These are phyloP conservation scores for Gavialis gangeticus DNA, from an alignment of 2,113 vertebrate species.

Conservation along the genomic window DNA sequence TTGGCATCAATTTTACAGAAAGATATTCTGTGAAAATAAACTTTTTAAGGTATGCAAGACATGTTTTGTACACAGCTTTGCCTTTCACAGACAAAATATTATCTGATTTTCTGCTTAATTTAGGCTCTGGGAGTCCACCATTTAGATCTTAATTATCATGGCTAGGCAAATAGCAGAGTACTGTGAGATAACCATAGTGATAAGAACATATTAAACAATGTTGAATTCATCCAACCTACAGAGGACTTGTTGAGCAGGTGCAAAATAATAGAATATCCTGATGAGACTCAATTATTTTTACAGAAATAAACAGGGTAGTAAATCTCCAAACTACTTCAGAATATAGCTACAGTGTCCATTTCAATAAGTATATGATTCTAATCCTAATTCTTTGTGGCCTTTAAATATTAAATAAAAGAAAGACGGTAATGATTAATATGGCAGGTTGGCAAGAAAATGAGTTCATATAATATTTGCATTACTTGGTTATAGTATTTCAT, in stretches of 20 bases:
- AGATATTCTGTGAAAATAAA: background rate
- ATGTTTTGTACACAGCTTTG: background rate
- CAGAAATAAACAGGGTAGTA: background rate
- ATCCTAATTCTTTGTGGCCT: background rate
- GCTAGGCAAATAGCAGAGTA: background rate
- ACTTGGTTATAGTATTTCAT: conserved; percentile 3
- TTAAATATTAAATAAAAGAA: conserved; percentile 50
- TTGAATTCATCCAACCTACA: background rate
- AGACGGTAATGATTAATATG: conserved; percentile 12
- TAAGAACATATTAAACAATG: background rate
- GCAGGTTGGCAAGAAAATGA: conserved; percentile 7
- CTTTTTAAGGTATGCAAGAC: background rate
- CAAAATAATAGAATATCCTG: background rate
- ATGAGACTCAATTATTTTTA: background rate
- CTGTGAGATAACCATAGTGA: background rate
- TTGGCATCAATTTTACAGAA: background rate
- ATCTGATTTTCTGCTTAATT: background rate
- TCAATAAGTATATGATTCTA: background rate
- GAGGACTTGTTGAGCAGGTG: background rate
- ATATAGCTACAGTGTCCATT: background rate
- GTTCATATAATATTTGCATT: conserved; percentile 50
- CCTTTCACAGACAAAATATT: fast-evolving
- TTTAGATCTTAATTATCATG: background rate
- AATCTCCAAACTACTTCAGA: background rate
- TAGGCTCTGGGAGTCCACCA: background rate